Conservation (phyloP, 2,113 vertebrate genomes). For the Orthonyx spaldingii region DNA sequence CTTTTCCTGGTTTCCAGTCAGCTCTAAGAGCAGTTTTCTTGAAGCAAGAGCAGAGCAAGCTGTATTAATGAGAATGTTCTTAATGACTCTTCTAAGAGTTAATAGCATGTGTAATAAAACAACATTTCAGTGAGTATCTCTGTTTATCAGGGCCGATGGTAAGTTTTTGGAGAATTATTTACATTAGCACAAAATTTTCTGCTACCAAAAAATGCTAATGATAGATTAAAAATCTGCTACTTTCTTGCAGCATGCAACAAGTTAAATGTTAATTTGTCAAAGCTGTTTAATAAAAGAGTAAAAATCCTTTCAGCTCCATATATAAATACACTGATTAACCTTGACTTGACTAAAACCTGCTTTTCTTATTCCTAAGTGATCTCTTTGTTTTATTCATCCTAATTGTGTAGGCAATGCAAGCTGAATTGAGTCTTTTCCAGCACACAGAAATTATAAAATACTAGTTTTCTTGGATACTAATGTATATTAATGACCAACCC, state of each 20-base stretch:
- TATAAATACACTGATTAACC: background rate
- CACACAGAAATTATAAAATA: background rate
- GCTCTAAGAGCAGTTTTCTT: background rate
- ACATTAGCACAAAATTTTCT: background rate
- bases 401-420: background rate
- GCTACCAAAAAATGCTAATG: background rate
- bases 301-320: background rate
- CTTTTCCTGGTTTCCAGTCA: background rate
- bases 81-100: background rate
- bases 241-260: background rate
- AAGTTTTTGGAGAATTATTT: background rate
- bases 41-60: background rate
- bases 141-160: background rate
- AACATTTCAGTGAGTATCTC: background rate
- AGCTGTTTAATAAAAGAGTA: background rate
- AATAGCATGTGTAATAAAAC: background rate
- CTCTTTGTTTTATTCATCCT: background rate
- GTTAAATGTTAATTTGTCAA: slow-evolving; percentile 1
- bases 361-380: background rate
- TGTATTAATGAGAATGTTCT: background rate
- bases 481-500: background rate
- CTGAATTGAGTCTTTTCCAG: background rate
- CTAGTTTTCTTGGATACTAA: background rate
- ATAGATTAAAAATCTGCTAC: background rate
- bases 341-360: background rate